A percentile compares a stretch with the other conserved stretches of the same genome.
These are phyloP conservation scores for Rana temporaria DNA, from an alignment of 2,113 vertebrate genomes.

Conservation along the genomic window DNA sequence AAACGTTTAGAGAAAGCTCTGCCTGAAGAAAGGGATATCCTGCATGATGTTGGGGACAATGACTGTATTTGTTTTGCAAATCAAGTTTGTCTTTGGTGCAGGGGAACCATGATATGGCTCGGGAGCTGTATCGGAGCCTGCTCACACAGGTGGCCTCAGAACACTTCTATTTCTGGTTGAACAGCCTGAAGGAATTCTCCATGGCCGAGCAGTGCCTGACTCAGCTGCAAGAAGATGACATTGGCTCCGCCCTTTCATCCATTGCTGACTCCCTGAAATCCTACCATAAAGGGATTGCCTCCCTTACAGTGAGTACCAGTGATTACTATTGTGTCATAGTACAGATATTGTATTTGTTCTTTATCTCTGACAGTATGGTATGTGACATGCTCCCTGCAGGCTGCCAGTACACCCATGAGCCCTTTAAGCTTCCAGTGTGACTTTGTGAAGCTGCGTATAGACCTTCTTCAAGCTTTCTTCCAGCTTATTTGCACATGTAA, in stretches of 20 bases:
- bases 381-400: constrained; percentile 70
- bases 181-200: constrained; percentile 96
- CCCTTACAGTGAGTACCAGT: constrained; percentile 85
- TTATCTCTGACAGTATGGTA: too few species aligned
- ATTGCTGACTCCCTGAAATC: constrained; percentile 92
- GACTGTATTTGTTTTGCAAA: background rate
- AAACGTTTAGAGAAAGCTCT: too few species aligned
- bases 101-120: constrained; percentile 96
- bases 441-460: constrained; percentile 96
- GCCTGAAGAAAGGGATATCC: too few species aligned
- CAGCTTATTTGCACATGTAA: constrained; percentile 98
- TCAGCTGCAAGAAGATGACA: constrained; percentile 85
- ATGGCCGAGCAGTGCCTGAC: constrained; percentile 91
- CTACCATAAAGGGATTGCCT: constrained; percentile 97
- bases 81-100: constrained; percentile 60
- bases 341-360: too few species aligned
- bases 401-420: constrained; percentile 94
- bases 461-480: constrained; percentile 93
- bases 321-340: too few species aligned
- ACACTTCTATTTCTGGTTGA: constrained; percentile 99
- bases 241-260: constrained; percentile 86
- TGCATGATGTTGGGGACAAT: too few species aligned
- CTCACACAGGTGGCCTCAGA: constrained; percentile 95
- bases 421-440: constrained; percentile 97
- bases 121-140: constrained; percentile 93